Conservation (phyloP, 2,113 vertebrate species). For the Brachyhypopomus gauderio region DNA sequence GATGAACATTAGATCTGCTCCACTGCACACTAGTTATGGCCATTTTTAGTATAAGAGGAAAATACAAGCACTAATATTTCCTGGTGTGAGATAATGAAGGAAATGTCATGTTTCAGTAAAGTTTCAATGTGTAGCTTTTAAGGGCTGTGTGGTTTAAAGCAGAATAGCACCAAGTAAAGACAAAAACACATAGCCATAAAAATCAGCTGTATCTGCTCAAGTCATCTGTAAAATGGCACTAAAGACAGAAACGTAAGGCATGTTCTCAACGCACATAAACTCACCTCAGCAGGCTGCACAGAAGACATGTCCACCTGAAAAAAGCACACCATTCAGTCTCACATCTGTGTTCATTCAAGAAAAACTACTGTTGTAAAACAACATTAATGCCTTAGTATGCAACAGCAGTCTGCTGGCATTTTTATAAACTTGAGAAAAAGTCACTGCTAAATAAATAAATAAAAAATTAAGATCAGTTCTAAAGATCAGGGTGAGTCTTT, state of each 20-base stretch:
- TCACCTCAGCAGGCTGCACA: slow-evolving; percentile 72
- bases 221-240: background rate
- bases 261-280: slow-evolving; percentile 47
- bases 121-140: background rate
- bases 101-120: slow-evolving; percentile 7
- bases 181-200: background rate
- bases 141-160: background rate
- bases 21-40: slow-evolving; percentile 14
- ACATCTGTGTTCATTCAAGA: slow-evolving; percentile 30
- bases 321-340: slow-evolving; percentile 14
- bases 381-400: background rate
- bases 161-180: background rate
- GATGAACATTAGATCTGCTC: background rate
- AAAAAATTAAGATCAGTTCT: too few species aligned
- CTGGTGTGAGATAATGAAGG: background rate
- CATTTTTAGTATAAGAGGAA: slow-evolving; percentile 2
- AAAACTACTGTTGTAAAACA: slow-evolving; percentile 8
- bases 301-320: slow-evolving; percentile 75
- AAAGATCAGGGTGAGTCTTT: too few species aligned
- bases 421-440: slow-evolving; percentile 26
- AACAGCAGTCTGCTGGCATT: background rate
- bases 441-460: background rate
- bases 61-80: background rate
- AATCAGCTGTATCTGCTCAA: background rate
- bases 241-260: background rate